Evolutionary conservation across 2,888 invertebrate genomes (phyloP).

Genomic region (Aleiodes leptofemur): DNA sequence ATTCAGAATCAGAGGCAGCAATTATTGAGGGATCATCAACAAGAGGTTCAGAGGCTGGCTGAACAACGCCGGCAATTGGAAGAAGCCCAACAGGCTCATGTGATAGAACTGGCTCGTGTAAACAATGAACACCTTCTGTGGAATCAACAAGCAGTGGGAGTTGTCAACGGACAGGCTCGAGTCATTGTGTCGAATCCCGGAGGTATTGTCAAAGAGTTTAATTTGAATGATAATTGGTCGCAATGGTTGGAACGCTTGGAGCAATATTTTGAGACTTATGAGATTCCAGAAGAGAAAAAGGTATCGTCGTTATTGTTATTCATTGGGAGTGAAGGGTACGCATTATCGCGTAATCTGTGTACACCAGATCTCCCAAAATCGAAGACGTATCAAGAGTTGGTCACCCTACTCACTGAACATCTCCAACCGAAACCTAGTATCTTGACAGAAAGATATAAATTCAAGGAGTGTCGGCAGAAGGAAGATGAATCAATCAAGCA

Average conservation of each 20-base stretch:
- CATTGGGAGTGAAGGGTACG: conserved; percentile 45
- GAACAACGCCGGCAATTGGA: too few species aligned
- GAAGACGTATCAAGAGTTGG: conserved; percentile 39
- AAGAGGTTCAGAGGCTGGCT: too few species aligned
- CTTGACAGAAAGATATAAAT: conserved; percentile 49
- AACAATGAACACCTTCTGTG: too few species aligned
- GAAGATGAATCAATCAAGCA: neutral
- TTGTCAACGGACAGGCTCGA: too few species aligned
- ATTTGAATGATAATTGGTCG: conserved; percentile 38
- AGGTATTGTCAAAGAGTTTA: conserved; percentile 43
- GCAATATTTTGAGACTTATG: conserved; percentile 43
- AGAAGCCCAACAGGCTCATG: too few species aligned
- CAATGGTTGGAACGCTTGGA: conserved; percentile 39
- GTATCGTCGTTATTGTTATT: conserved; percentile 3
- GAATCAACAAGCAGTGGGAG: too few species aligned
- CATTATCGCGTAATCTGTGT: conserved; percentile 48
- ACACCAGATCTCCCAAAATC: conserved; percentile 39
- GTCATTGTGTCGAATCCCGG: too few species aligned
- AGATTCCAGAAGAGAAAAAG: conserved; percentile 33
- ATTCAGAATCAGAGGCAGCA: too few species aligned
- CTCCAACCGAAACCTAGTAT: conserved; percentile 49
- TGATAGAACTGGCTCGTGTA: too few species aligned
- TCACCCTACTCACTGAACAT: conserved; percentile 45
- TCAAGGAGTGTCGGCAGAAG: conserved; percentile 49
- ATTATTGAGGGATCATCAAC: too few species aligned